Conservation (phyloP, 2,888 invertebrate species). For the Lasioglossum zephyrum region DNA sequence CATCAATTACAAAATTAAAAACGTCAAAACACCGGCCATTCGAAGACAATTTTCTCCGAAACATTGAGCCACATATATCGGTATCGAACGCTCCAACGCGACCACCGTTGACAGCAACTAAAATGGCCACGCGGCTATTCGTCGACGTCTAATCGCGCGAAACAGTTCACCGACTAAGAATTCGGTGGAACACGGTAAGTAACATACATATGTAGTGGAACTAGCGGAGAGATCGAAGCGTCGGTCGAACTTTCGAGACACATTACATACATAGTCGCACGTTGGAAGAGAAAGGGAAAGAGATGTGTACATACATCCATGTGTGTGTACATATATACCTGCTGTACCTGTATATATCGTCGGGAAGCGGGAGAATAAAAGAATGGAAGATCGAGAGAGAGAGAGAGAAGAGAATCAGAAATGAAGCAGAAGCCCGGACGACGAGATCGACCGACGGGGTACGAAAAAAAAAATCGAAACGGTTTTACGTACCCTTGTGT, state of each 20-base stretch:
- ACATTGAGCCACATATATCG: neutral
- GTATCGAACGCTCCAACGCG: neutral
- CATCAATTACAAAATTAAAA: too few relatives aligned
- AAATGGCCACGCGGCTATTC: conserved; percentile 39
- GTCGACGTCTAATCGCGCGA: neutral
- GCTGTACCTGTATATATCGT: neutral
- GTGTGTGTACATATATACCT: neutral
- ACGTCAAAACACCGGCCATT: too few relatives aligned
- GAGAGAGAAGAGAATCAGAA: neutral
- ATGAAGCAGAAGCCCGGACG: neutral
- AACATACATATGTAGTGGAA: too few relatives aligned
- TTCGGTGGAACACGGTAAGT: neutral
- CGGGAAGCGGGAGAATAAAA: neutral
- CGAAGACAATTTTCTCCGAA: neutral
- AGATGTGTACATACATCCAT: neutral
- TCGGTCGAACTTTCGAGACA: conserved; percentile 8
- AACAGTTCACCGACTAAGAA: neutral
- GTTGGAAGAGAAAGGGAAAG: neutral
- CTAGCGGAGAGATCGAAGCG: neutral
- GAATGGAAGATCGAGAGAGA: neutral
- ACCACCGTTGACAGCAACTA: conserved; percentile 13
- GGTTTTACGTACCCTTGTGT: conserved; percentile 58
- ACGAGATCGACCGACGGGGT: conserved; percentile 8
- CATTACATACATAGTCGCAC: neutral
- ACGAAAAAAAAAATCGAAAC: conserved; percentile 29